These are phyloP conservation scores for Tanypteryx hageni DNA, from an alignment of 2,888 invertebrate species.

Conservation along the genomic window DNA sequence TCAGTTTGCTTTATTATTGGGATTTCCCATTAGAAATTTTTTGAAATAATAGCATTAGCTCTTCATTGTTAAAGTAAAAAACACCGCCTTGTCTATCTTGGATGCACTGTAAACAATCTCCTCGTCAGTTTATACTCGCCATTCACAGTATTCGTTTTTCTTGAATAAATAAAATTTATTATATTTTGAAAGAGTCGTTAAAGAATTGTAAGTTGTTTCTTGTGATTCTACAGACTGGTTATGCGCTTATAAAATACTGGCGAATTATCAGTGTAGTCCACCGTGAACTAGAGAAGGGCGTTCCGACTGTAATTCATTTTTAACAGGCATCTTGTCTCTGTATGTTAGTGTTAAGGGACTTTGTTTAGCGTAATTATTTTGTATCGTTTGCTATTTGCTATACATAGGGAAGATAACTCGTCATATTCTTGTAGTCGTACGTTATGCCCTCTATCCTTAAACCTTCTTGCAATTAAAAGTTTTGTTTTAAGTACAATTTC, in stretches of 20 bases:
- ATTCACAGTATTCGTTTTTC: constrained; percentile 13
- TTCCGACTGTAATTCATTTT: neutral
- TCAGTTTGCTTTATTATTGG: neutral
- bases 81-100: neutral
- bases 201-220: no score
- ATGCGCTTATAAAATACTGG: neutral
- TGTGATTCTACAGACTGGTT: neutral
- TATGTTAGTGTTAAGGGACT: neutral
- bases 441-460: no score
- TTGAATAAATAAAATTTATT: neutral
- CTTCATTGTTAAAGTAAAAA: neutral
- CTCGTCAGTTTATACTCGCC: neutral
- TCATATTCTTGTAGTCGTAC: no score
- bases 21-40: neutral
- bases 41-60: neutral
- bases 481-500: neutral
- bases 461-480: no score
- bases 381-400: no score
- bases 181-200: neutral
- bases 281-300: constrained; percentile 4
- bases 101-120: constrained; percentile 35
- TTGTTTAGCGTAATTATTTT: neutral
- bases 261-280: neutral
- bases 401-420: no score
- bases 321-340: neutral